Percentiles rank a stretch among this genome's conserved stretches.
phyloP scores from a whole-genome alignment of 2,113 vertebrate species.

The Varanus salvator region DNA sequence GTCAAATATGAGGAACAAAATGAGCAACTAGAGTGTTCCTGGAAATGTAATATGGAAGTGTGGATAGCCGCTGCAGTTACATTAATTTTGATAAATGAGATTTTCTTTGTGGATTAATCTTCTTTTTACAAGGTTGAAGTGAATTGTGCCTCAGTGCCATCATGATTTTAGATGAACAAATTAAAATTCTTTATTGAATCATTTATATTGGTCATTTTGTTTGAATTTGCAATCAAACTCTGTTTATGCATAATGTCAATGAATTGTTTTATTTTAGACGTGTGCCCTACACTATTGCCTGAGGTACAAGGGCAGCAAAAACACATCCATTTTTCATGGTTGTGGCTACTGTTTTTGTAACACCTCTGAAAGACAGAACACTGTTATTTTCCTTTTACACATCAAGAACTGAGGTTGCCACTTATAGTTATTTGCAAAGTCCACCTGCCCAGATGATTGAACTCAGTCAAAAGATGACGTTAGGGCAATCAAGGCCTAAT shows the following conservation, averaged over 20 bases:
- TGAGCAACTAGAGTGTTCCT: slow-evolving; percentile 25
- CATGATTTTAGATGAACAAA: slow-evolving; percentile 39
- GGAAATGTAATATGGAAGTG: slow-evolving; percentile 15
- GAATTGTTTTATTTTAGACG: neutral
- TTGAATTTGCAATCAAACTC: slow-evolving; percentile 32
- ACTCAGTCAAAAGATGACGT: neutral
- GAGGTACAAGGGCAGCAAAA: neutral
- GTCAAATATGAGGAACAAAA: neutral
- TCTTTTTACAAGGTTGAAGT: slow-evolving; percentile 17
- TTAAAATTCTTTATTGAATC: slow-evolving; percentile 34
- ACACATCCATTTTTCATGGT: neutral
- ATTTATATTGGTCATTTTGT: neutral
- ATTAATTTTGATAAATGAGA: slow-evolving; percentile 39
- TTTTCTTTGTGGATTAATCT: slow-evolving; percentile 34
- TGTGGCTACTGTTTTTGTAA: neutral
- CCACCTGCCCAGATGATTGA: neutral
- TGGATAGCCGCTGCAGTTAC: slow-evolving; percentile 20
- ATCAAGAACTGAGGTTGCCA: neutral
- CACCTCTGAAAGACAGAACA: neutral
- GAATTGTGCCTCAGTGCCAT: slow-evolving; percentile 19
- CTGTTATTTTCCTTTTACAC: neutral
- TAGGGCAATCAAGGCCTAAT: neutral
- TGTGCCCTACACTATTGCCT: neutral
- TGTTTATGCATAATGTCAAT: neutral
- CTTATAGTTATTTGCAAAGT: neutral